Base-by-base conservation (phyloP, 2,888 invertebrate genomes). In the Bellardia bayeri region DNA sequence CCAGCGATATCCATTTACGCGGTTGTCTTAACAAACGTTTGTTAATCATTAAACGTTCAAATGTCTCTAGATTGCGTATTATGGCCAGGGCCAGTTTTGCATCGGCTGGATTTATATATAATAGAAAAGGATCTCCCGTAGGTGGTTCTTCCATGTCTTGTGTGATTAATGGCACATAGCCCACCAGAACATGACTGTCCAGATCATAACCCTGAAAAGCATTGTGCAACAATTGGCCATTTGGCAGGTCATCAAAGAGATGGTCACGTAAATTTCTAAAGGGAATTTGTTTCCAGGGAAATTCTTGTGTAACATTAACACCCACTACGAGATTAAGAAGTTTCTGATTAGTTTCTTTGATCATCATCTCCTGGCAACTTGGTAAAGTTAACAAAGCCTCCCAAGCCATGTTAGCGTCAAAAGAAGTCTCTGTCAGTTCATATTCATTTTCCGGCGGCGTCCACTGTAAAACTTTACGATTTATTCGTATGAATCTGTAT, bases 271-370 rank as follows among this genome's bases (percentile, higher is more conserved):
- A 93, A 64, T 95, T 93, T 49, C 95, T 94, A 91, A 95, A 97
- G 30, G 93, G 94, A 0, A 97, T 93, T 85, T 94, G 94, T 86
- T 96, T 96, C 97, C 97, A 97, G 0, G 97, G 97, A 90, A 95
- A 95, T 91, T 97, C 97, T 23, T 95, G 95, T 0, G 95, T 96
- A 0, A 97, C 95, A 91, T 97, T 95, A 54, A 95, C 94, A 0
- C 96, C 97, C 61, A 97, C 95, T 2, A 95, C 94, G 89, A 96
- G 94, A 86, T 96, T 96, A 13, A 97, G 92, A 1, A 85, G 64
- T 81, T 91, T 91, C 86, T 94, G 93, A 1, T 82, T 87, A 13
- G 89, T 86, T 6, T 88, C 86, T 45, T 91, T 90, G 13, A 92
- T 88, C 90, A 92, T 91, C 9, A 92, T 88, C 82, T 90, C 89